These are phyloP conservation scores for Parotocinclus haroldoi DNA, from an alignment of 2,797 vertebrate species.

Conservation along the genomic window DNA sequence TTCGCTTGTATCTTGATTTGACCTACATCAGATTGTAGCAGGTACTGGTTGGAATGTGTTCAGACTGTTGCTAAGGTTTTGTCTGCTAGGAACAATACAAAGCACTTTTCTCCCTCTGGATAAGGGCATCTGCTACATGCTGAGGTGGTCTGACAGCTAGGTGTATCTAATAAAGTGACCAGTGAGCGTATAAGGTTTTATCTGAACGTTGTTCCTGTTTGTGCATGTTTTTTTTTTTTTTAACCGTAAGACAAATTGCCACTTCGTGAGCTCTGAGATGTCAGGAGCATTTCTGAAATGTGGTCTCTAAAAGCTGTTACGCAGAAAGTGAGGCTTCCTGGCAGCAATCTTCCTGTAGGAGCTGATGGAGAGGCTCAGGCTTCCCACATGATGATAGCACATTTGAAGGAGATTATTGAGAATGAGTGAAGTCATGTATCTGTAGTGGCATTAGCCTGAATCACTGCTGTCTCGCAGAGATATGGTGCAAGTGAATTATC, in stretches of 20 bases:
- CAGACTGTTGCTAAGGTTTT: too few relatives aligned
- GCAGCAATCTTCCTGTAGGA: background rate
- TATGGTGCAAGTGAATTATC: background rate
- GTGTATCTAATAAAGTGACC: too few relatives aligned
- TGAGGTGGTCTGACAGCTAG: too few relatives aligned
- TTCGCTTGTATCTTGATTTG: too few relatives aligned
- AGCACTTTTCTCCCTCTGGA: too few relatives aligned
- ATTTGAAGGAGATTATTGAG: background rate
- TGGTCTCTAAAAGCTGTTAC: background rate
- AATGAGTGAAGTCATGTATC: background rate
- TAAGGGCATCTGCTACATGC: too few relatives aligned
- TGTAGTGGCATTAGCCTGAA: background rate
- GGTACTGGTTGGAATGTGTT: too few relatives aligned
- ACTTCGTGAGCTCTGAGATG: constrained; percentile 3
- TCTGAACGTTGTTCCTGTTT: background rate
- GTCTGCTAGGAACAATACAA: too few relatives aligned
- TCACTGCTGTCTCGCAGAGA: background rate
- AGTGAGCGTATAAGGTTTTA: too few relatives aligned
- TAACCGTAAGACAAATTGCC: too few relatives aligned
- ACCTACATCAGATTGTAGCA: too few relatives aligned
- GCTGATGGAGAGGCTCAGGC: background rate
- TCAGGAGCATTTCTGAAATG: background rate
- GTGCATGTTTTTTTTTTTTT: background rate
- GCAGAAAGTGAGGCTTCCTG: background rate
- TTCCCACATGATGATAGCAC: background rate